Evolutionary conservation across 2,888 invertebrate species (phyloP), one percentile per base, ranked within the genome.

Genomic region (Phymatocera aterrima): DNA sequence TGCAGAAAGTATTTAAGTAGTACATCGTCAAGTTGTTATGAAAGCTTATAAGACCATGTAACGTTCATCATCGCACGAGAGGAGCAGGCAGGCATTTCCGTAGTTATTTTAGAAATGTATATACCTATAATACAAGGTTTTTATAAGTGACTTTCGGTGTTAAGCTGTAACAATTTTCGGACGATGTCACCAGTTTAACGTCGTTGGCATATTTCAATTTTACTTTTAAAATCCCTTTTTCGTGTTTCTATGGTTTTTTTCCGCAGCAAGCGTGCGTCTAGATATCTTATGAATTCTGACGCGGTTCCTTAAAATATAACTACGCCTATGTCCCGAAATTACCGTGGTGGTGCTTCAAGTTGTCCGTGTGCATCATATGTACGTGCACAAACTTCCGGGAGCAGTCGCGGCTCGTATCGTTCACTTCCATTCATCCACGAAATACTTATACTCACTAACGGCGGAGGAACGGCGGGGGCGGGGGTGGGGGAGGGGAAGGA

Each of bases 141-240:
- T 75, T 75, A 57, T 57, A 54, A 90, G 90, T 90, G 89, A 90
- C 88, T 90, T 90, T 90, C 85, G 88, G 87, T 90, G 90, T 90
- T 40, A n/a, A n/a, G 60, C 40, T 57, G 24, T 31, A 43, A 60
- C 21, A 28, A 54, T 34, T 24, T 24, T 24, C 21, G 40, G 37
- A 57, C 46, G 57, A 75, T 37, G 43, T 43, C 46, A 15, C 51
- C 57, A 75, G 18, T 48, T 10, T 18, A 21, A 34, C 40, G 75
- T 40, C 75, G 57, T 75, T 57, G n/a, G n/a, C n/a, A 57, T 75
- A 57, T 51, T 60, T 75, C 57, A 75, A 57, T 34, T 51, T 72
- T 8, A 10, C 6, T 28, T 46, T 31, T 24, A 28, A 10, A 40
- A 18, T 21, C 43, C 65, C 1, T 21, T 43, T 65, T 43, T 18